Percentiles rank a stretch among this genome's conserved stretches.
Evolutionary conservation across 2,113 vertebrate genomes (phyloP).

Genomic region (Macheiramphus alcinus): DNA sequence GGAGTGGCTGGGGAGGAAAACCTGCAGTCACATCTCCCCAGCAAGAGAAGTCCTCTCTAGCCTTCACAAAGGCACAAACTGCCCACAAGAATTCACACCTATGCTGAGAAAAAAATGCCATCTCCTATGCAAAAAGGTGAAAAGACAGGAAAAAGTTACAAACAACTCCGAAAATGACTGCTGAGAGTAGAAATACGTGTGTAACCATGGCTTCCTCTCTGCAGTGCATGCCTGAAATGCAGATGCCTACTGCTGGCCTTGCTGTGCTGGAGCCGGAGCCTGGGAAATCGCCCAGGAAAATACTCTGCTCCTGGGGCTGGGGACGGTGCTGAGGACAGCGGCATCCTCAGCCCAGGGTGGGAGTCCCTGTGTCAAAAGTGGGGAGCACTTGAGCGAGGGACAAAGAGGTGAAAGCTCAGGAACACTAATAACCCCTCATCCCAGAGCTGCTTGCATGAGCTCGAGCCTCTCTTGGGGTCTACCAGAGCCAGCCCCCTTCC

Average conservation of each 20-base stretch:
- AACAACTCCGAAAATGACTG: neutral
- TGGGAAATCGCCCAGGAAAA: neutral
- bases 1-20: neutral
- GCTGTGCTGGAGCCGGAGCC: neutral
- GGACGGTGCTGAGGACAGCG: neutral
- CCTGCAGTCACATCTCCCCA: neutral
- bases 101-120: neutral
- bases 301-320: neutral
- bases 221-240: neutral
- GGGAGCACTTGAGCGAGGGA: neutral
- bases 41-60: neutral
- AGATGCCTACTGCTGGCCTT: neutral
- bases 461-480: neutral
- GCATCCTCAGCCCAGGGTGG: neutral
- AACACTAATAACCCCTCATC: accelerated
- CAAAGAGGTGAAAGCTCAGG: neutral
- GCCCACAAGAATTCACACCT: neutral
- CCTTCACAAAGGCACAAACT: neutral
- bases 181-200: neutral
- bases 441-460: neutral
- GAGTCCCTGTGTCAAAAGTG: neutral
- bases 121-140: neutral
- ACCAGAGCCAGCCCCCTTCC: neutral
- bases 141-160: neutral
- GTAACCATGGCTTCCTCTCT: neutral